Conservation (phyloP, 2,113 vertebrate genomes). For the Paralichthys olivaceus region DNA sequence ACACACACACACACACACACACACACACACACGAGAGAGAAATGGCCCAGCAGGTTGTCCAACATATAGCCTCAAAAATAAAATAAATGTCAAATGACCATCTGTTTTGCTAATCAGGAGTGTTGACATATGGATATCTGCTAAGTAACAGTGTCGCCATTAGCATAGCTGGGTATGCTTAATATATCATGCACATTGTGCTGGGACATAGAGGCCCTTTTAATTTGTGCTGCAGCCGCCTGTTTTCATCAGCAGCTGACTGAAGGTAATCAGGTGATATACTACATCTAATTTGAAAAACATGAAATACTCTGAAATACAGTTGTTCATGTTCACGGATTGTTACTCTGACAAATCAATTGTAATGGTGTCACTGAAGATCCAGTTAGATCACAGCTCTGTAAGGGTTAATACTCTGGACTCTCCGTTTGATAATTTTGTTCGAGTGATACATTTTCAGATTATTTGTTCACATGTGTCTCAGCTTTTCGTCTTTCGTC, state of each 20-base stretch:
- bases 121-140: background rate
- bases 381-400: background rate
- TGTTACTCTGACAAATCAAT: background rate
- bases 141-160: background rate
- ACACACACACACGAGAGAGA: background rate
- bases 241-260: constrained; percentile 5
- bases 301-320: background rate
- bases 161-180: constrained; percentile 5
- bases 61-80: background rate
- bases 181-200: background rate
- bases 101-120: constrained; percentile 13
- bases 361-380: background rate
- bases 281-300: constrained; percentile 18
- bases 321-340: background rate
- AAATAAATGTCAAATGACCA: background rate
- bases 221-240: constrained; percentile 6
- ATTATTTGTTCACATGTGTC: background rate
- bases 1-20: too few species aligned
- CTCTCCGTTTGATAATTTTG: background rate
- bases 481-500: background rate
- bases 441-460: background rate
- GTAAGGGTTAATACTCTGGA: background rate
- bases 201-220: background rate
- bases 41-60: background rate
- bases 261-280: constrained; percentile 19